Evolutionary conservation across 2,797 vertebrate genomes (phyloP).

Genomic region (Linurgus olivaceus): DNA sequence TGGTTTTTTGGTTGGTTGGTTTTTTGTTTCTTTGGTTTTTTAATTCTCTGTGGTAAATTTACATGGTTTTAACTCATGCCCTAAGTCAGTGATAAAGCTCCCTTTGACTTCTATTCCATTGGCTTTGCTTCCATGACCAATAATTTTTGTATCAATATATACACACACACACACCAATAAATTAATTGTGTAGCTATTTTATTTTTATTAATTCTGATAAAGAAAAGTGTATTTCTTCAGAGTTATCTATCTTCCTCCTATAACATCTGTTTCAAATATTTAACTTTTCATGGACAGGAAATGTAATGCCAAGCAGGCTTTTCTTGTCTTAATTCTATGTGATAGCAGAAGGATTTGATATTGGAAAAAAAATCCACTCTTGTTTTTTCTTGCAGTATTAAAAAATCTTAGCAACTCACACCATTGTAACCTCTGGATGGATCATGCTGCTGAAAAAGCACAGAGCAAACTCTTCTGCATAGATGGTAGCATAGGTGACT

Average conservation of each 20-base stretch:
- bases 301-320: not conserved
- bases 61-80: not conserved
- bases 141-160: not conserved
- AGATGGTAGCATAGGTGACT: not conserved
- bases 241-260: not conserved
- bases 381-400: not conserved
- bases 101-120: not conserved
- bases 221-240: not conserved
- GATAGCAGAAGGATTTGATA: not conserved
- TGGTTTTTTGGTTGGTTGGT: not conserved
- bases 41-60: not conserved
- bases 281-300: not conserved
- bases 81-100: not conserved
- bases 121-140: not conserved
- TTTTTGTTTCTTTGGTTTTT: not conserved
- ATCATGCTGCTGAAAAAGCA: not conserved
- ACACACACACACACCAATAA: not conserved
- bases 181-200: not conserved
- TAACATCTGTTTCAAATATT: not conserved
- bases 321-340: not conserved
- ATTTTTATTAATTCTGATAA: not conserved
- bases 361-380: not conserved
- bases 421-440: not conserved
- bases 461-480: not conserved
- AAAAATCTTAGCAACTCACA: not conserved